phyloP scores from a whole-genome alignment of 2,113 vertebrate species.

The Tyrannus savana region DNA sequence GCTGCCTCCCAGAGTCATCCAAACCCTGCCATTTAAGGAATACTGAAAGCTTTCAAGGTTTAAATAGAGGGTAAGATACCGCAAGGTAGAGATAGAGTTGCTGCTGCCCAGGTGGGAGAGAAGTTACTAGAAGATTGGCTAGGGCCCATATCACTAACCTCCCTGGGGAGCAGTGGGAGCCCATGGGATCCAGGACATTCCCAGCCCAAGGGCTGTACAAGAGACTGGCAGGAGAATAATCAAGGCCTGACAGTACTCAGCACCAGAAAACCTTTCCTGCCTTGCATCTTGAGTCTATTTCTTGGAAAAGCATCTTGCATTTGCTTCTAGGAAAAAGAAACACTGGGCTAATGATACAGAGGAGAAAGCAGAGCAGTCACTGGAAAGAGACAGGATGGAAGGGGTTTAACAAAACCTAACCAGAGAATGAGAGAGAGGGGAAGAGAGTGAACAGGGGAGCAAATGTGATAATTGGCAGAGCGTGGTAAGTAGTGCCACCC shows the following conservation, averaged over 20 bases:
- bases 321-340: not conserved
- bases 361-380: not conserved
- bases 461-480: conserved; percentile 34
- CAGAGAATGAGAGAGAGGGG: not conserved
- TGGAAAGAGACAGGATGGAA: not conserved
- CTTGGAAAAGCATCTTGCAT: not conserved
- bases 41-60: not conserved
- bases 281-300: not conserved
- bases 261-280: not conserved
- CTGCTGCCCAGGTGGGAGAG: not conserved
- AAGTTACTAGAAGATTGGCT: not conserved
- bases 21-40: not conserved
- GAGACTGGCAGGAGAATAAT: not conserved
- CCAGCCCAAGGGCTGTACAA: not conserved
- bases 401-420: not conserved
- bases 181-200: fast-evolving
- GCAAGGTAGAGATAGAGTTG: not conserved
- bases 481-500: conserved; percentile 23
- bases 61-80: not conserved
- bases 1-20: not conserved
- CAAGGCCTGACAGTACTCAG: not conserved
- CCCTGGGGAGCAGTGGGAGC: not conserved
- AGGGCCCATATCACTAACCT: not conserved
- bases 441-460: not conserved
- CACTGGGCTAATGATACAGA: not conserved